Evolutionary conservation across 2,113 vertebrate genomes (phyloP).

Genomic region (Corydoras maculifer): DNA sequence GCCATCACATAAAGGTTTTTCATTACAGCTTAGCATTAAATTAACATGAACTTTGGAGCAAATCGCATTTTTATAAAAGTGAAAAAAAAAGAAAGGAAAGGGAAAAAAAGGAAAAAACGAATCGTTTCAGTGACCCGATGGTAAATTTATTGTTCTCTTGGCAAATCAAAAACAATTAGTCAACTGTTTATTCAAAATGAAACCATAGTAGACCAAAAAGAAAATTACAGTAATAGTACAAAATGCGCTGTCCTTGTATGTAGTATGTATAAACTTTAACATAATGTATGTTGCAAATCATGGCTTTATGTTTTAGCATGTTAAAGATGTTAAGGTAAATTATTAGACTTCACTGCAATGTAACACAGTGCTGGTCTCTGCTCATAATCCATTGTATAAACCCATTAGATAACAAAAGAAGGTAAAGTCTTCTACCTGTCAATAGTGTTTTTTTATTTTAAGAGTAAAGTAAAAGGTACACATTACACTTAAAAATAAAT

Average conservation of each 20-base stretch:
- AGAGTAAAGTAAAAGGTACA: too few species aligned
- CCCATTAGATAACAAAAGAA: too few species aligned
- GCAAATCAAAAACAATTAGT: conserved; percentile 6
- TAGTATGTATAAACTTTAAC: conserved; percentile 1
- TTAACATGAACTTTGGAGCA: conserved; percentile 25
- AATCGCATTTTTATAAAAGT: conserved; percentile 3
- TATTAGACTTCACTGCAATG: not conserved
- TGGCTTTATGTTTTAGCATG: not conserved
- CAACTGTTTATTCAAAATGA: conserved; percentile 34
- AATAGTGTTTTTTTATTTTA: too few species aligned
- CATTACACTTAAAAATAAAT: too few species aligned
- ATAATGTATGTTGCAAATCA: not conserved
- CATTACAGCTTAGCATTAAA: conserved; percentile 33
- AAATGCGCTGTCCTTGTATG: conserved; percentile 4
- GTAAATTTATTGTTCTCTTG: conserved; percentile 26
- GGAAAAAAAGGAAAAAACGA: not conserved
- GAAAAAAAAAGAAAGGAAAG: conserved; percentile 7
- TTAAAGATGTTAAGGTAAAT: conserved; percentile 2
- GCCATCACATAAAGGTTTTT: conserved; percentile 26
- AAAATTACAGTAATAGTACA: conserved; percentile 6
- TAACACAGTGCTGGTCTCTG: not conserved
- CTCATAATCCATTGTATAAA: not conserved
- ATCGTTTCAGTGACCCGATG: not conserved
- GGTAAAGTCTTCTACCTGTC: too few species aligned
- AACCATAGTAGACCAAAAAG: conserved; percentile 19